phyloP scores from a whole-genome alignment of 2,113 vertebrate genomes.

The Loxodonta africana region DNA sequence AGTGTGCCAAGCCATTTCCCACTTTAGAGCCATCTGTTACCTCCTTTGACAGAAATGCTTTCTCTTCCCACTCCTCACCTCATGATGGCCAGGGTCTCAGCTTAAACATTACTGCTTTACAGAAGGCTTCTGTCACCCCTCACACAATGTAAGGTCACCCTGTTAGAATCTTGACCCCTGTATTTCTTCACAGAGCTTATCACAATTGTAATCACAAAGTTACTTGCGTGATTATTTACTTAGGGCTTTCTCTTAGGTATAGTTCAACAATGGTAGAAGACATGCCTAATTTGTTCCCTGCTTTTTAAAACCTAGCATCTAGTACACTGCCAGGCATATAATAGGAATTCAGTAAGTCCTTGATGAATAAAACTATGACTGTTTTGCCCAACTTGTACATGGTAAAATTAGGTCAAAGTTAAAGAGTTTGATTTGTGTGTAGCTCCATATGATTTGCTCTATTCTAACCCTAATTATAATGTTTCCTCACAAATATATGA shows the following conservation, averaged over 20 bases:
- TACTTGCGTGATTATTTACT: background rate
- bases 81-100: background rate
- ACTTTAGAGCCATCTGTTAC: background rate
- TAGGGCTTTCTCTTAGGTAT: background rate
- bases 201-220: background rate
- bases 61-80: no score
- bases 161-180: background rate
- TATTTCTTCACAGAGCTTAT: background rate
- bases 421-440: background rate
- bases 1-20: background rate
- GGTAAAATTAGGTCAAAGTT: background rate
- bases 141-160: background rate
- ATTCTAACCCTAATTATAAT: background rate
- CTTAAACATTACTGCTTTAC: background rate
- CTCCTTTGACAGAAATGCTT: background rate
- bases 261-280: background rate
- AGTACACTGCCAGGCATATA: background rate
- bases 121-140: background rate
- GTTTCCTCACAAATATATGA: slow-evolving; percentile 32
- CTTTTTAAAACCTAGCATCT: background rate
- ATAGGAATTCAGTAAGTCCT: background rate
- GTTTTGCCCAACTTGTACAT: background rate
- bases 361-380: background rate
- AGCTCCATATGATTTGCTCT: background rate
- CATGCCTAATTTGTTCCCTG: background rate